Percentiles rank a stretch among this genome's conserved stretches.
Evolutionary conservation across 2,888 invertebrate species (phyloP).

Genomic region (Drosophila melanosoma): DNA sequence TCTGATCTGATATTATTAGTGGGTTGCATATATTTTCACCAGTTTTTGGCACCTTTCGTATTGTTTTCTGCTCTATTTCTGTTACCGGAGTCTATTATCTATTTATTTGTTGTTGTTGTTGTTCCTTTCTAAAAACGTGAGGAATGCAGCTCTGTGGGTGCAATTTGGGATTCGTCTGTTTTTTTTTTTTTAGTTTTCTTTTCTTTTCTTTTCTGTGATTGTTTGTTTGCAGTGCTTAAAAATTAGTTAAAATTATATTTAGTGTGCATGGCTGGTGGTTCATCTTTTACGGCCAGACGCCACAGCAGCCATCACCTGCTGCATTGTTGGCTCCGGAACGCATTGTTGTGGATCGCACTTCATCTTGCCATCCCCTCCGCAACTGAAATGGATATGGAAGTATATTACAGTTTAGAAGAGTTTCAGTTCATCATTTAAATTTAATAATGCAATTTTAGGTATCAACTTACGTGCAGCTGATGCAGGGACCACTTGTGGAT

Average conservation of each 20-base stretch:
- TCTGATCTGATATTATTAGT: conserved; percentile 42
- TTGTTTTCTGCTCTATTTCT: conserved; percentile 29
- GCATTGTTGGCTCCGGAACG: conserved; percentile 94
- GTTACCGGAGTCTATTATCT: conserved; percentile 41
- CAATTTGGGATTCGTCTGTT: conserved; percentile 55
- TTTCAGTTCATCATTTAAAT: neutral
- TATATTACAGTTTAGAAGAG: neutral
- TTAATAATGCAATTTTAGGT: neutral
- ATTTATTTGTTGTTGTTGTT: conserved; percentile 35
- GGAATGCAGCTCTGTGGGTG: conserved; percentile 69
- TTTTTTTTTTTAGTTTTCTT: conserved; percentile 27
- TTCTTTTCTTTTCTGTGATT: conserved; percentile 63
- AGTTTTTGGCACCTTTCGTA: conserved; percentile 63
- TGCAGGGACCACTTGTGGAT: conserved; percentile 95
- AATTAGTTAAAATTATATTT: conserved; percentile 82
- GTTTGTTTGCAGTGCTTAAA: conserved; percentile 80
- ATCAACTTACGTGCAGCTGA: conserved; percentile 95
- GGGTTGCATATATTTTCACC: conserved; percentile 54
- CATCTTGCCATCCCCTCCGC: conserved; percentile 97
- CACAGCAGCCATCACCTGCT: conserved; percentile 95
- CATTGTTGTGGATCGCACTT: conserved; percentile 96
- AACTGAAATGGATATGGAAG: conserved; percentile 85
- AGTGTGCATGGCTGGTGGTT: conserved; percentile 85
- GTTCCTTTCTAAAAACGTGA: conserved; percentile 57
- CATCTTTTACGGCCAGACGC: conserved; percentile 89